Conservation (phyloP, 2,888 invertebrate genomes). For the Noctuana brunneofusca region DNA sequence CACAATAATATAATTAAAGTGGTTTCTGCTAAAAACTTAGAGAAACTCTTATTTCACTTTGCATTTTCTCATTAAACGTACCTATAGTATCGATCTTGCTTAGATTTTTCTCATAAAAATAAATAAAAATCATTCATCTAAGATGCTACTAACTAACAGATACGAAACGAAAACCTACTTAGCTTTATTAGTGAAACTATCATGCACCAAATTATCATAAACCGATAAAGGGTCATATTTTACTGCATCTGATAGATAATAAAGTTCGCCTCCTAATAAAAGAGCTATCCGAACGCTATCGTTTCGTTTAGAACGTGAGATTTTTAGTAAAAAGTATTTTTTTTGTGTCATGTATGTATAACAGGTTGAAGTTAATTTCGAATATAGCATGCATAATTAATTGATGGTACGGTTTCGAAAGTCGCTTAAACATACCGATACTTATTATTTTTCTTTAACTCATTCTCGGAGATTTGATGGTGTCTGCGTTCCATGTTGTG, state of each 20-base stretch:
- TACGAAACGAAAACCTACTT: neutral
- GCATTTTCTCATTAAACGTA: no score
- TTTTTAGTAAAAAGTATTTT: conserved; percentile 42
- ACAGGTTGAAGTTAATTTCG: conserved; percentile 47
- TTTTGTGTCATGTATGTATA: conserved; percentile 42
- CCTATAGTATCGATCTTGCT: no score
- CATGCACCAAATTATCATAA: conserved; percentile 23
- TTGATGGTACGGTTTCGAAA: conserved; percentile 50
- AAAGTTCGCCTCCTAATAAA: conserved; percentile 13
- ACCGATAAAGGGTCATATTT: conserved; percentile 21
- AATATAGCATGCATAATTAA: conserved; percentile 52
- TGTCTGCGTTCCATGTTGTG: no score
- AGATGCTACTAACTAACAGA: neutral
- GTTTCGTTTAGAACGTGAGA: conserved; percentile 20
- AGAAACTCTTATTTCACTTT: no score
- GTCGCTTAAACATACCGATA: conserved; percentile 35
- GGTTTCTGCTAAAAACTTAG: no score
- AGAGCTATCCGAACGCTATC: conserved; percentile 7
- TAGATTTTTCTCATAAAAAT: no score
- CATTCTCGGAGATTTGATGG: neutral
- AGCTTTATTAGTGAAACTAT: conserved; percentile 17
- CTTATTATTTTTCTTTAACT: conserved; percentile 4
- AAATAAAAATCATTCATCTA: neutral
- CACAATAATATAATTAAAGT: no score
- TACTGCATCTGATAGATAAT: conserved; percentile 15